Evolutionary conservation across 2,797 vertebrate genomes (phyloP).

Genomic region (Odontamblyopus rebecca): DNA sequence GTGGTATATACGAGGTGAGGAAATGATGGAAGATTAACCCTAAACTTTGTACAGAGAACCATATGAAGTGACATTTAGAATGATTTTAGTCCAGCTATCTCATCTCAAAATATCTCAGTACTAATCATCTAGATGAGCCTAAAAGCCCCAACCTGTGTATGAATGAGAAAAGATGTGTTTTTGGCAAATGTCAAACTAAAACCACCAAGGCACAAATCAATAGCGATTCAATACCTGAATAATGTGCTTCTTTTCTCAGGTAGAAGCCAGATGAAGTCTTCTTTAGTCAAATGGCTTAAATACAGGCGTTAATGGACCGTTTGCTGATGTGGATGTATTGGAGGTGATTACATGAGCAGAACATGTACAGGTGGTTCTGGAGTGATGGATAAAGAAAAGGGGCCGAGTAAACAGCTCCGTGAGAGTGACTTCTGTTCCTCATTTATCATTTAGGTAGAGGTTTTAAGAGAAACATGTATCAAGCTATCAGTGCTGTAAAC

Average conservation of each 20-base stretch:
- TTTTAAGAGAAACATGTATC: constrained; percentile 16
- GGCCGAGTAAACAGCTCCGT: constrained; percentile 51
- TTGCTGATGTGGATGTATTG: constrained; percentile 14
- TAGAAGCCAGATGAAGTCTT: background rate
- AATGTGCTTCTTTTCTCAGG: constrained; percentile 4
- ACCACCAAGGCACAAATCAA: background rate
- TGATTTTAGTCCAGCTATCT: background rate
- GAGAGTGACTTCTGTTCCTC: constrained; percentile 46
- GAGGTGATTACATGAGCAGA: constrained; percentile 13
- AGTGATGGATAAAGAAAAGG: constrained; percentile 50
- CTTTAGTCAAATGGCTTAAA: background rate
- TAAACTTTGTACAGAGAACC: background rate
- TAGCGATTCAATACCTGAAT: background rate
- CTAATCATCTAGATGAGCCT: background rate
- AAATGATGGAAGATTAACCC: background rate
- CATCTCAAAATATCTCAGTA: background rate
- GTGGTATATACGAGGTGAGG: background rate
- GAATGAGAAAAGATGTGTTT: constrained; percentile 11
- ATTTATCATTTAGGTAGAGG: constrained; percentile 36
- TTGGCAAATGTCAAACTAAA: background rate
- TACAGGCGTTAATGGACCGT: background rate
- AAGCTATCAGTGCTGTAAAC: background rate
- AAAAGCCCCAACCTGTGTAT: background rate
- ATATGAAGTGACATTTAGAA: background rate
- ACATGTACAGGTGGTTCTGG: constrained; percentile 36